Percentiles rank a stretch among this genome's conserved stretches.
Evolutionary conservation across 1,140 invertebrate genomes (phyloP).

Genomic region (Maconellicoccus hirsutus): DNA sequence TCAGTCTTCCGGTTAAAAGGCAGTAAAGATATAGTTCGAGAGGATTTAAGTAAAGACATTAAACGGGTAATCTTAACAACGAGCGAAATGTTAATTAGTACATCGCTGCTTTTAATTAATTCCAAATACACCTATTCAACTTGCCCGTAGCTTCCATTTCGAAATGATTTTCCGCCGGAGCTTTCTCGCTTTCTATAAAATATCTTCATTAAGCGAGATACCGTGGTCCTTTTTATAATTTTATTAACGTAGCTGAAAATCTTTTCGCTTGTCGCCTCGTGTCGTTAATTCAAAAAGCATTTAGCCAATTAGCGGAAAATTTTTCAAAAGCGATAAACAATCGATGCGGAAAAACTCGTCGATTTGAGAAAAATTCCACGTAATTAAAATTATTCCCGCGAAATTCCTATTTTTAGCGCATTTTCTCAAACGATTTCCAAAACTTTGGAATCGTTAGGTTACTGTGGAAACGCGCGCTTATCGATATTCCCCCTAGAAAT

Average conservation of each 20-base stretch:
- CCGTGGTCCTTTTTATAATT: background rate
- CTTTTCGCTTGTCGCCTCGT: too few relatives aligned
- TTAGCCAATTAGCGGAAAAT: too few relatives aligned
- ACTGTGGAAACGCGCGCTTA: too few relatives aligned
- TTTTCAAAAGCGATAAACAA: too few relatives aligned
- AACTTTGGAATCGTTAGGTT: too few relatives aligned
- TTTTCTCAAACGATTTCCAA: too few relatives aligned
- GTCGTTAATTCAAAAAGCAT: too few relatives aligned
- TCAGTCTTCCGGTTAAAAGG: background rate
- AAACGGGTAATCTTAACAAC: constrained; percentile 19
- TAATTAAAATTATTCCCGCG: too few relatives aligned
- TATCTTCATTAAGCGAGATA: constrained; percentile 5
- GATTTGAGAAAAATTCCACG: too few relatives aligned
- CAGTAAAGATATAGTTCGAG: background rate
- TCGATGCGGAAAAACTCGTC: too few relatives aligned
- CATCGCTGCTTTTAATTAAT: constrained; percentile 15
- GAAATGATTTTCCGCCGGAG: background rate
- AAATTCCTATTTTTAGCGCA: too few relatives aligned
- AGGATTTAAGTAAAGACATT: constrained; percentile 4
- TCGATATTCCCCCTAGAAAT: too few relatives aligned
- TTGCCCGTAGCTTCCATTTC: background rate
- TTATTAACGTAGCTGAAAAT: background rate
- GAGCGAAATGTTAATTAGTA: constrained; percentile 16
- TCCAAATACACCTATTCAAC: constrained; percentile 11
- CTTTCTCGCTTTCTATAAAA: constrained; percentile 1